Conservation (phyloP, 2,113 vertebrate species). For the Aix galericulata region DNA sequence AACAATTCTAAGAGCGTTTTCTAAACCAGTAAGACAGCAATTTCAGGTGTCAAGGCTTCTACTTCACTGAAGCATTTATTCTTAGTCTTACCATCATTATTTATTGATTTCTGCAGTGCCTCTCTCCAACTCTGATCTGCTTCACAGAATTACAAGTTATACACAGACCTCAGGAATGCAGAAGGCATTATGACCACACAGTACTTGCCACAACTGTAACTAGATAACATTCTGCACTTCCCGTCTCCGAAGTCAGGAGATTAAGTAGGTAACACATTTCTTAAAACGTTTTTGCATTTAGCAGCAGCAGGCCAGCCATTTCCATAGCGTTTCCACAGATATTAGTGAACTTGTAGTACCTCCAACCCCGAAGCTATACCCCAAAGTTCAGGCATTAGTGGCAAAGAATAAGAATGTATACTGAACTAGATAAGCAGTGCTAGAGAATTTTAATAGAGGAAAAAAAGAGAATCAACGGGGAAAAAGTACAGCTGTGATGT, state of each 20-base stretch:
- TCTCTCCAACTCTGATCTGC: not conserved
- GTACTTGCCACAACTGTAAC: not conserved
- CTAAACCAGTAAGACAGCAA: not conserved
- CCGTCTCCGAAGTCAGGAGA: not conserved
- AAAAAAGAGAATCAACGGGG: not conserved
- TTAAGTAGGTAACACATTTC: not conserved
- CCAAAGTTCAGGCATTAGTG: not conserved
- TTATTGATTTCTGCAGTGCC: not conserved
- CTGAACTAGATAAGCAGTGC: not conserved
- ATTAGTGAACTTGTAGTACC: not conserved
- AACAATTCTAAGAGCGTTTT: not conserved
- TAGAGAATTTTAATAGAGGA: not conserved
- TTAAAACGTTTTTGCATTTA: not conserved
- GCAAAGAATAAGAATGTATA: not conserved
- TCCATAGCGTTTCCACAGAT: not conserved
- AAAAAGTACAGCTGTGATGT: not conserved
- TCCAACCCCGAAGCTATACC: not conserved
- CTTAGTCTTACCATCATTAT: not conserved
- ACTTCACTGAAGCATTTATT: not conserved
- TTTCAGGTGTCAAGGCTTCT: not conserved
- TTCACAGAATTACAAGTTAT: not conserved
- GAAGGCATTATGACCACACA: not conserved
- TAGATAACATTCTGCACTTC: not conserved
- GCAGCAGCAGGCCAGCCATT: not conserved
- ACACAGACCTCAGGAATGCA: not conserved